Base-by-base conservation (phyloP, 1,140 invertebrate species). In the Chymomyza costata region DNA sequence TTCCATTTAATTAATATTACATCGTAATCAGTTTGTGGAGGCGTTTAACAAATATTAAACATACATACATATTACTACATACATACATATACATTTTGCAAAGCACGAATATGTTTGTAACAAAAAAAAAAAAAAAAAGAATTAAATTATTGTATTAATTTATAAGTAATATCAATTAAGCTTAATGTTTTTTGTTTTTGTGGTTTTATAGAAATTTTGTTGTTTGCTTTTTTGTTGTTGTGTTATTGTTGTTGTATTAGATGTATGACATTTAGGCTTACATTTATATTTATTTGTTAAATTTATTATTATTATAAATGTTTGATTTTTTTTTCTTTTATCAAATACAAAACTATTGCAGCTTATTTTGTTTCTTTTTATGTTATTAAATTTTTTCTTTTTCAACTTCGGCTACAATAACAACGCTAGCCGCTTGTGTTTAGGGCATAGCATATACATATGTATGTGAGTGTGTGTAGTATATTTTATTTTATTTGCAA, bases 321-420 rank as follows among this genome's bases (percentile, higher is more conserved):
- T 56, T 49, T 35, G 48, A 19, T 54, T 59, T 71, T 35, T 43
- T 34, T 69, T 63, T 68, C 39, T 60, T 64, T 32, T 54, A 30
- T 67, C 58, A 32, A 80, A 59, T 73, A 65, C 60, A 73, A 81
- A 62, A 60, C 48, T 68, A 81, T 80, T 65, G 56, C 64, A 80
- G 49, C 54, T 45, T 62, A 15, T 39, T 40, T 43, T 47, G 5
- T 45, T 32, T 31, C 13, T 34, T 28, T 25, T 6, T 18, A 34
- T 37, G 21, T 46, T 21, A 8, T 16, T 18, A 31, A 17, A 14
- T 25, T 17, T 39, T 30, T 15, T 32, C 0, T 28, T 49, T 13
- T 38, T 31, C 7, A 38, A 44, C 32, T 47, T 35, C 14, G 55
- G 45, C 44, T 55, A 50, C 37, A 71, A 57, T 34, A 62, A 51